A percentile compares a stretch with the other conserved stretches of the same genome.
phyloP scores from a whole-genome alignment of 2,113 vertebrate species.

The Cynopterus brachyotis region DNA sequence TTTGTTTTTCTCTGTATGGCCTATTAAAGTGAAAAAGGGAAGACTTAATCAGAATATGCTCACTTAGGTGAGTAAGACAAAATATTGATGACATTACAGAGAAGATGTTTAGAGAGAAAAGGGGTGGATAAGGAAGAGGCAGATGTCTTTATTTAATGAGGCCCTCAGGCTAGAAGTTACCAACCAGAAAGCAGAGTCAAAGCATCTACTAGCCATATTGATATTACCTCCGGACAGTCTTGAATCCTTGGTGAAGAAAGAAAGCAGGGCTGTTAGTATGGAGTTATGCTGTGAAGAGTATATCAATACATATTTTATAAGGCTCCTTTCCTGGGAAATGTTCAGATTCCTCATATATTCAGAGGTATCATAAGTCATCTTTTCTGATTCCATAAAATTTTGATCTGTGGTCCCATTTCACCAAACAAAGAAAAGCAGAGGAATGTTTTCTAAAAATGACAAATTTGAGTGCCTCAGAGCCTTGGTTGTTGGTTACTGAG shows the following conservation, averaged over 20 bases:
- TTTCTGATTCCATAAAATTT: not conserved
- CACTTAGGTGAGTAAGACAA: not conserved
- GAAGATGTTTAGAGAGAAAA: not conserved
- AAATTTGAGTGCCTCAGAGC: not conserved
- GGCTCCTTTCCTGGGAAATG: not conserved
- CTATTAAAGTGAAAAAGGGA: constrained; percentile 27
- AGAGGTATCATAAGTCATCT: not conserved
- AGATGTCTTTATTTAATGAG: not conserved
- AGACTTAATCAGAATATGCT: constrained; percentile 41
- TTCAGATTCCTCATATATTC: not conserved
- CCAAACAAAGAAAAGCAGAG: not conserved
- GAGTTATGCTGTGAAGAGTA: not conserved
- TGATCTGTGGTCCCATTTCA: not conserved
- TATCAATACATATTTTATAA: not conserved
- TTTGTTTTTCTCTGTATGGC: not conserved
- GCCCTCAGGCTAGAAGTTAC: not conserved
- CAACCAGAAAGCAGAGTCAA: not conserved
- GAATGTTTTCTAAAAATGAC: not conserved
- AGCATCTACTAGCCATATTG: not conserved
- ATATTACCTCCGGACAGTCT: not conserved
- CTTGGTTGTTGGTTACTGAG: not conserved
- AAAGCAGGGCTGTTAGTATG: not conserved
- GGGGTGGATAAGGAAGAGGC: too few species aligned
- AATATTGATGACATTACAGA: not conserved
- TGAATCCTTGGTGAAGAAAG: not conserved